These are phyloP conservation scores for Leptopilina drosophilae DNA, from an alignment of 2,888 invertebrate genomes.

Conservation along the genomic window DNA sequence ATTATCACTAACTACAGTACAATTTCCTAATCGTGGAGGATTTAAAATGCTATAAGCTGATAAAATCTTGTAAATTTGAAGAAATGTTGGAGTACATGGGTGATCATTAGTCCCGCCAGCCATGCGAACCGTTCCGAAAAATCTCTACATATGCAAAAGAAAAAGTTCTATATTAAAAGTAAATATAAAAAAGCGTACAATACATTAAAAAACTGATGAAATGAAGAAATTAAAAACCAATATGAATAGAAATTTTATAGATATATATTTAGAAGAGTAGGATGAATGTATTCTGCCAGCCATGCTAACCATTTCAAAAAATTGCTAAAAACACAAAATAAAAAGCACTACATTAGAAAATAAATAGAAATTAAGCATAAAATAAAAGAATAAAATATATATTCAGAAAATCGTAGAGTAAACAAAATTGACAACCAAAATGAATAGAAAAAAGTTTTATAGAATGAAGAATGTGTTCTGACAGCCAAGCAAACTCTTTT, in stretches of 20 bases:
- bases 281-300: not conserved
- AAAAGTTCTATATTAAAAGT: not conserved
- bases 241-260: too few species aligned
- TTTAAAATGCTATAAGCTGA: slow-evolving; percentile 4
- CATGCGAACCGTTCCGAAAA: slow-evolving; percentile 14
- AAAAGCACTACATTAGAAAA: not conserved
- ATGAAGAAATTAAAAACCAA: too few species aligned
- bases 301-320: slow-evolving; percentile 10
- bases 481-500: too few species aligned
- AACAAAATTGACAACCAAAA: too few species aligned
- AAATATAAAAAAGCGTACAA: not conserved
- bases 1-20: not conserved
- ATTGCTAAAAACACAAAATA: slow-evolving; percentile 4
- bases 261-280: too few species aligned
- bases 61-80: not conserved
- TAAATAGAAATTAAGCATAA: not conserved
- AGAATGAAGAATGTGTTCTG: too few species aligned
- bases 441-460: too few species aligned
- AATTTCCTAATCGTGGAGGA: not conserved
- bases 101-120: slow-evolving; percentile 13
- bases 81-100: not conserved
- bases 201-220: too few species aligned
- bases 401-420: not conserved
- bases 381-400: not conserved
- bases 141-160: slow-evolving; percentile 6